Evolutionary conservation across 2,888 invertebrate species (phyloP).

Genomic region (Adelognathus sp.): DNA sequence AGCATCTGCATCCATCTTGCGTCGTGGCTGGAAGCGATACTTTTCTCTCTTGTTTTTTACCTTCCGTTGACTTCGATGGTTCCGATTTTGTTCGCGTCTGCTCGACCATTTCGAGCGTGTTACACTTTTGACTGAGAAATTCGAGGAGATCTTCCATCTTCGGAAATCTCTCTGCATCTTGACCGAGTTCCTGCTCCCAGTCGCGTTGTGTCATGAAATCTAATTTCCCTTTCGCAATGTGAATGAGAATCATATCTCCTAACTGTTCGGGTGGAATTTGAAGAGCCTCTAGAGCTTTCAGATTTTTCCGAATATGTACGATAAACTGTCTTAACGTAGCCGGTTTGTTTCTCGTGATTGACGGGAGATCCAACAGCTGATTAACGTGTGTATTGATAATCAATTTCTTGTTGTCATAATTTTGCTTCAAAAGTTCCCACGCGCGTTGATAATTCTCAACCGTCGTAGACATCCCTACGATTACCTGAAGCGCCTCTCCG

Average conservation of each 20-base stretch:
- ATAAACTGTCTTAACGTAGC: slow-evolving; percentile 15
- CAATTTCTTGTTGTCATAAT: slow-evolving; percentile 12
- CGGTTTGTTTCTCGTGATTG: slow-evolving; percentile 13
- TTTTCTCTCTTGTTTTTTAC: neutral
- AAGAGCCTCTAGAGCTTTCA: slow-evolving; percentile 27
- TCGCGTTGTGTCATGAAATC: slow-evolving; percentile 22
- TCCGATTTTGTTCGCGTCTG: slow-evolving; percentile 9
- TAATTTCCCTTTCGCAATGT: slow-evolving; percentile 16
- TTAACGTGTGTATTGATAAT: slow-evolving; percentile 10
- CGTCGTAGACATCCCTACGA: slow-evolving; percentile 20
- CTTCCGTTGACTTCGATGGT: neutral
- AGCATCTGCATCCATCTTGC: slow-evolving; percentile 10
- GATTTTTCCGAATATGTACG: slow-evolving; percentile 31
- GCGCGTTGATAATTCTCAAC: slow-evolving; percentile 11
- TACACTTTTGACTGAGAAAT: slow-evolving; percentile 19
- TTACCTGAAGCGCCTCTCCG: slow-evolving; percentile 1
- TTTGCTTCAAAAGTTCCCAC: slow-evolving; percentile 3
- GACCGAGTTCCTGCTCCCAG: slow-evolving; percentile 32
- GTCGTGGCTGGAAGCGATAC: neutral
- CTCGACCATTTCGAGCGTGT: slow-evolving; percentile 7
- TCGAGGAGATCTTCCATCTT: slow-evolving; percentile 19
- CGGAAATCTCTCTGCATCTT: slow-evolving; percentile 15
- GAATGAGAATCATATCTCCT: slow-evolving; percentile 25
- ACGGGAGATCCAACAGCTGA: slow-evolving; percentile 7
- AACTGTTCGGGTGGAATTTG: slow-evolving; percentile 21